These are phyloP conservation scores for Sphaeridia pumilis DNA, from an alignment of 2,888 invertebrate species.

Conservation along the genomic window DNA sequence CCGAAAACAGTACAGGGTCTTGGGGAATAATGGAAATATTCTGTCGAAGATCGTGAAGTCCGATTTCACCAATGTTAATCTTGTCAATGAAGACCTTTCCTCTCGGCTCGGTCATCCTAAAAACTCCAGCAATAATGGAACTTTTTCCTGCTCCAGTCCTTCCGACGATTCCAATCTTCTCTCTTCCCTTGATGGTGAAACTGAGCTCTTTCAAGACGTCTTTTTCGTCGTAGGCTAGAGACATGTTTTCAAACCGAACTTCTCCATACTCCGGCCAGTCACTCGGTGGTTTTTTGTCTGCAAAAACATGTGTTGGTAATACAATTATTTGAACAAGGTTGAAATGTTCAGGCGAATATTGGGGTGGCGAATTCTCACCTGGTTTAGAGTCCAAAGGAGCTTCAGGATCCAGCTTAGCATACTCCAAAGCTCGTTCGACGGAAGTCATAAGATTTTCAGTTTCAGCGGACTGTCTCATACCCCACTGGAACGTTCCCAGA, in stretches of 20 bases:
- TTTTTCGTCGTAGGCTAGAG: conserved; percentile 7
- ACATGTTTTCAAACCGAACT: conserved; percentile 2
- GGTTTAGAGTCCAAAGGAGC: conserved; percentile 21
- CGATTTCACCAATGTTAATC: conserved; percentile 45
- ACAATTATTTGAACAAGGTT: no score
- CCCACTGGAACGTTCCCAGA: conserved; percentile 11
- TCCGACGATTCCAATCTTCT: conserved; percentile 20
- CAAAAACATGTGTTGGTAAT: background rate
- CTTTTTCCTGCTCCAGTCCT: conserved; percentile 87
- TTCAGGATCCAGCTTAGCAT: conserved; percentile 27
- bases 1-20: conserved; percentile 59
- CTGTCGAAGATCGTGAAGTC: conserved; percentile 56
- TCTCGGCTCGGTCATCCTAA: conserved; percentile 78
- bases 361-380: no score
- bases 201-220: conserved; percentile 10
- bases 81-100: conserved; percentile 76
- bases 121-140: conserved; percentile 71
- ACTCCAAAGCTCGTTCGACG: conserved; percentile 29
- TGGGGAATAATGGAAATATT: conserved; percentile 79
- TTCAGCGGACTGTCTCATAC: conserved; percentile 30
- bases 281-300: conserved; percentile 23
- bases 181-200: conserved; percentile 1
- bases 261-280: conserved; percentile 17
- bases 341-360: no score
- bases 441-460: conserved; percentile 31